Base-by-base conservation (phyloP, 2,113 vertebrate genomes). In the Sarotherodon lohbergeri region DNA sequence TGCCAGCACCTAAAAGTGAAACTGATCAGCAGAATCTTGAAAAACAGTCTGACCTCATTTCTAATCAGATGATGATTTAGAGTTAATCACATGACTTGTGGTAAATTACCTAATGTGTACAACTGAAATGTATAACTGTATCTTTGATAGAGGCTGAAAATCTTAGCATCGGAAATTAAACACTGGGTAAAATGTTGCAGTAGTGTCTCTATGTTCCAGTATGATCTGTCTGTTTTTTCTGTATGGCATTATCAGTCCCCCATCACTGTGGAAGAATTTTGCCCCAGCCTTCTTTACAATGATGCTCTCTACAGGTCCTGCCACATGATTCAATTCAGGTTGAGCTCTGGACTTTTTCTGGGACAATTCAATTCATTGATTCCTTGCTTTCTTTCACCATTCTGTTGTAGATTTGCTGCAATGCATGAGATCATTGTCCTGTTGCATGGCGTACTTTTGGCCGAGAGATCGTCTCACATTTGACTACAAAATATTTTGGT, bases 131-230 rank as follows among this genome's bases (percentile, higher is more conserved):
- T 7, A 36, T 36, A 12, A 0, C 34, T 66, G 2, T 3, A 8
- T 39, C 6, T 22, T 66, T n/a, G 34, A 4, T 2, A 11, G 4
- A 41, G 10, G 19, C 34, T 22, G 10, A 36, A 0, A 12, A n/a
- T 9, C 17, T 39, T 12, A 9, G 27, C 27, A 29, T 59, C 0
- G 27, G 0, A 59, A 59, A 16, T 29, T 59, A 59, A 59, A 59
- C 27, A 16, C 13, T 16, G 56, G 27, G 27, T 29, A 16, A 9
- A 59, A 3, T 29, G 0, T 1, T 59, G 13, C 56, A 16, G 56
- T 5, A 16, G 56, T 59, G 24, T 0, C 0, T 59, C 29, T 59
- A 59, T 0, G 1, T 59, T 59, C 24, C 56, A 29, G 0, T 59
- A 16, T 3, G 24, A 59, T 29, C 0, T 59, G 4, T 59, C 55